A percentile compares a stretch with the other conserved stretches of the same genome.
Conservation (phyloP, 2,113 vertebrate genomes). For the Erpornis zantholeuca region DNA sequence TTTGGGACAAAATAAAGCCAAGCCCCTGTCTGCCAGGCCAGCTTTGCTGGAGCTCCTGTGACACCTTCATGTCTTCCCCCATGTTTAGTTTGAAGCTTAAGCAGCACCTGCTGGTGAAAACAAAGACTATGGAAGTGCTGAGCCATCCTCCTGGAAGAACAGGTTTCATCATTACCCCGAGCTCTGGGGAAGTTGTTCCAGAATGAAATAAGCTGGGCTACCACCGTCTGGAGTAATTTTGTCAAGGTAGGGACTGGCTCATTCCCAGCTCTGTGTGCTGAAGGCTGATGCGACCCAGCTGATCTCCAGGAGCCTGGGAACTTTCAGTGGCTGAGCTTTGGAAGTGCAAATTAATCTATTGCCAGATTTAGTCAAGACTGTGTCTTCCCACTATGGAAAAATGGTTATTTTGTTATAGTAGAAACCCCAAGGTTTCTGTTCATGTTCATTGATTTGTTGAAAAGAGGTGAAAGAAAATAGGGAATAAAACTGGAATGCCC, state of each 20-base stretch:
- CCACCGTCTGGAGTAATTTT: not conserved
- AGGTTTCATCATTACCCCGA: not conserved
- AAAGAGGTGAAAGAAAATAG: not conserved
- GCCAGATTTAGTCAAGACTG: not conserved
- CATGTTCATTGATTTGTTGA: not conserved
- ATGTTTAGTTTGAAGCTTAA: slow-evolving; percentile 10
- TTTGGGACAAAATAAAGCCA: not conserved
- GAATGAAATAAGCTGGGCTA: not conserved
- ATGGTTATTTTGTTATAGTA: not conserved
- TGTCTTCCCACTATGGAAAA: not conserved
- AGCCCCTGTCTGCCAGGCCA: not conserved
- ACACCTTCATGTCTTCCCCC: not conserved
- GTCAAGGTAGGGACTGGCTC: not conserved
- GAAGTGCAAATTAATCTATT: not conserved
- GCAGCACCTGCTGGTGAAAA: slow-evolving; percentile 49
- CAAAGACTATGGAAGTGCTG: not conserved
- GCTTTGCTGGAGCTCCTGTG: not conserved
- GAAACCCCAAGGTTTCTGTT: not conserved
- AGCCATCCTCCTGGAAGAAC: slow-evolving; percentile 10
- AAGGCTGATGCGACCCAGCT: not conserved
- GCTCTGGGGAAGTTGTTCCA: not conserved
- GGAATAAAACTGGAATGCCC: not conserved
- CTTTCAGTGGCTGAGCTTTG: not conserved
- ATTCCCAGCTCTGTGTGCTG: not conserved
- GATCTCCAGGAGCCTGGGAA: not conserved